These are phyloP conservation scores for Abrostola tripartita DNA, from an alignment of 2,888 invertebrate genomes.

Conservation along the genomic window DNA sequence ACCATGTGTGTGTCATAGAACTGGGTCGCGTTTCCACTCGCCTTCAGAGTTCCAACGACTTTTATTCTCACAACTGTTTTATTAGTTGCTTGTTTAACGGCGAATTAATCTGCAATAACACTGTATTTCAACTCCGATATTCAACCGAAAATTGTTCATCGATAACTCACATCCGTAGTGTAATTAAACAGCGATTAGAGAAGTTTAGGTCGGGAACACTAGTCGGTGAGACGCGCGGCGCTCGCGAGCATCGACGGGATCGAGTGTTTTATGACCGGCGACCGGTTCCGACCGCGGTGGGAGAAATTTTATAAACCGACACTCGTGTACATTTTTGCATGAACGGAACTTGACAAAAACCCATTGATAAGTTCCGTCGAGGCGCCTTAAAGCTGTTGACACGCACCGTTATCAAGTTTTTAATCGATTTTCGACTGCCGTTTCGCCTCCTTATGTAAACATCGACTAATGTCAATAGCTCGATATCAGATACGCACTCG, in stretches of 20 bases:
- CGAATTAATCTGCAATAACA: constrained; percentile 42
- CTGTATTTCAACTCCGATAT: constrained; percentile 36
- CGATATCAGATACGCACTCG: constrained; percentile 82
- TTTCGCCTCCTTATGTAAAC: constrained; percentile 86
- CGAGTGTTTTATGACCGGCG: constrained; percentile 53
- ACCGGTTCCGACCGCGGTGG: constrained; percentile 60
- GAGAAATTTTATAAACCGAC: constrained; percentile 60
- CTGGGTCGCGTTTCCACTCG: constrained; percentile 56
- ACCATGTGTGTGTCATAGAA: constrained; percentile 50
- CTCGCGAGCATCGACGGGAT: constrained; percentile 29
- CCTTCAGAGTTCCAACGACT: constrained; percentile 38
- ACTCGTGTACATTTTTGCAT: constrained; percentile 75
- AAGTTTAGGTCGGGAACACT: constrained; percentile 51
- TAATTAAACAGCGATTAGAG: constrained; percentile 55
- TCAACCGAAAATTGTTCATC: constrained; percentile 41
- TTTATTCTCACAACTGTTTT: constrained; percentile 44
- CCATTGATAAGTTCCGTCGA: constrained; percentile 75
- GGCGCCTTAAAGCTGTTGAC: constrained; percentile 83
- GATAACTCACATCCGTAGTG: constrained; percentile 53
- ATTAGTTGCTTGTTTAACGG: constrained; percentile 40
- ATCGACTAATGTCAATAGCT: constrained; percentile 82
- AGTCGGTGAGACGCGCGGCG: constrained; percentile 23
- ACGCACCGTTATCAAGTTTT: constrained; percentile 74
- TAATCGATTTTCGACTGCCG: constrained; percentile 87
- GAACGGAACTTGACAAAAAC: constrained; percentile 67